Evolutionary conservation across 2,113 vertebrate species (phyloP).

Genomic region (Chunga burmeisteri): DNA sequence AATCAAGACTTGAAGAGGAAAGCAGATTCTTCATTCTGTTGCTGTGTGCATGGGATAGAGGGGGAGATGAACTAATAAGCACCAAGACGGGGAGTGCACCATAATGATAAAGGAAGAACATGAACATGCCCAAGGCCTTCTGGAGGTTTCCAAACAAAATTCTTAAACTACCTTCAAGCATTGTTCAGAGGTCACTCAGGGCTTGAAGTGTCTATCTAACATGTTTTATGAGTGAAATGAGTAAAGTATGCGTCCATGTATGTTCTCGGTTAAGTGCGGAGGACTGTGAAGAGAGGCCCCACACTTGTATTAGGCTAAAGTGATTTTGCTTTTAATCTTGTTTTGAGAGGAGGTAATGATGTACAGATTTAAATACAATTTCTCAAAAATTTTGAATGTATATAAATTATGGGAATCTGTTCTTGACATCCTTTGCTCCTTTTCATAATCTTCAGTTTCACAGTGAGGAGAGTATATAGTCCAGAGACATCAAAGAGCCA

Average conservation of each 20-base stretch:
- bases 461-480: not conserved
- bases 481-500: not conserved
- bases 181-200: not conserved
- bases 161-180: not conserved
- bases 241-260: accelerated
- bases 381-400: not conserved
- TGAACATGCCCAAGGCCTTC: not conserved
- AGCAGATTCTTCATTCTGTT: not conserved
- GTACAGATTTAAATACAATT: not conserved
- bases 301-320: not conserved
- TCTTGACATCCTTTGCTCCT: not conserved
- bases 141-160: not conserved
- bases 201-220: not conserved
- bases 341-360: not conserved
- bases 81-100: not conserved
- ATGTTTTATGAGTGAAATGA: not conserved
- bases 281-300: not conserved
- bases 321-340: not conserved
- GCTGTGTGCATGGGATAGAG: not conserved
- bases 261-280: not conserved
- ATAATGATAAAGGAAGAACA: not conserved
- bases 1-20: not conserved
- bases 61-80: not conserved
- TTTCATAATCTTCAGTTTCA: not conserved
- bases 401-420: not conserved